Evolutionary conservation across 1,140 invertebrate species (phyloP).

Genomic region (Drosophila saltans): DNA sequence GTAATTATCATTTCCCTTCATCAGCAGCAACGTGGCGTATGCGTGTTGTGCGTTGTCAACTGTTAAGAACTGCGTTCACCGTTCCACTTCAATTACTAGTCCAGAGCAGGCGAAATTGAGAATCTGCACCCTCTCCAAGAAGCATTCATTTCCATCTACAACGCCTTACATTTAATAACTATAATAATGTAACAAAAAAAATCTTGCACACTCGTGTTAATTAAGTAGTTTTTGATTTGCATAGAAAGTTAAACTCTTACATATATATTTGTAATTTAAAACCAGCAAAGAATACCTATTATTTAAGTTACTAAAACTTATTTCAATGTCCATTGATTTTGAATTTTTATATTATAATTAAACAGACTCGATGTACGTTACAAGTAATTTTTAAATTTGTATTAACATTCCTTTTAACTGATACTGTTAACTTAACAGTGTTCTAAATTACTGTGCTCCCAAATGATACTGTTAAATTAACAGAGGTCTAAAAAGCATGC

Average conservation of each 20-base stretch:
- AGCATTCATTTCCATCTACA: constrained; percentile 23
- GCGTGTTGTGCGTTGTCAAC: constrained; percentile 41
- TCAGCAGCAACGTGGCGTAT: constrained; percentile 56
- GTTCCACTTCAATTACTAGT: constrained; percentile 50
- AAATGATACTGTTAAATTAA: background rate
- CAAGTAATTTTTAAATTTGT: too few relatives aligned
- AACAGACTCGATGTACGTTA: too few relatives aligned
- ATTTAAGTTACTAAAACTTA: too few relatives aligned
- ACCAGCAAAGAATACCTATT: too few relatives aligned
- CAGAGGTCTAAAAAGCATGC: background rate
- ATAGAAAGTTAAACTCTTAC: background rate
- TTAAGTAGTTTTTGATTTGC: background rate
- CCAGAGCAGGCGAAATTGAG: constrained; percentile 26
- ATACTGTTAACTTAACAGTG: background rate
- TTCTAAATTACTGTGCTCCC: background rate
- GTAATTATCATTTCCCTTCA: constrained; percentile 76
- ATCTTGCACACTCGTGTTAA: background rate
- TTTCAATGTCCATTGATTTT: too few relatives aligned
- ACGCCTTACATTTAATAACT: constrained; percentile 59
- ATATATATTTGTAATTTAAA: too few relatives aligned
- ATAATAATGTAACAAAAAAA: constrained; percentile 21
- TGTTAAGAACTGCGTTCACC: constrained; percentile 26
- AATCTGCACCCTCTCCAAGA: background rate
- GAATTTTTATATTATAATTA: too few relatives aligned
- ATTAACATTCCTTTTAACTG: background rate